Percentiles rank a stretch among this genome's conserved stretches.
phyloP scores from a whole-genome alignment of 2,888 invertebrate species.

The Ectemnius cavifrons region DNA sequence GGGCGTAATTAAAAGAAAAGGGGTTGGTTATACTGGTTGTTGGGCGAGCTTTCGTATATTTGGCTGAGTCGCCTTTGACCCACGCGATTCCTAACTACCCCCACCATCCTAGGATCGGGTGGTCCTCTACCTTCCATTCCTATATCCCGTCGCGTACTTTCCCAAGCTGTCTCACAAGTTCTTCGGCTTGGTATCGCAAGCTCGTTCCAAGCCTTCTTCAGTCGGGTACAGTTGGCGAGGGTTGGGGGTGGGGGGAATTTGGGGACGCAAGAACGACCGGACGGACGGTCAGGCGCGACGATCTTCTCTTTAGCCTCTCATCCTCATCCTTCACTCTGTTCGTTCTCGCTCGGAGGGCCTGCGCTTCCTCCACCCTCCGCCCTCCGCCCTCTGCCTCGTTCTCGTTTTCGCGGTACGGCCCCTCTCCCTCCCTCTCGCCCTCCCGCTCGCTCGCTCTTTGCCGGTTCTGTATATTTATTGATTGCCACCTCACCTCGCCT shows the following conservation, averaged over 20 bases:
- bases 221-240: slow-evolving; percentile 44
- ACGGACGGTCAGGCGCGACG: slow-evolving; percentile 60
- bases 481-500: slow-evolving; percentile 76
- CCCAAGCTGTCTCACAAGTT: too few relatives aligned
- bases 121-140: not conserved
- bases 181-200: slow-evolving; percentile 35
- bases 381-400: slow-evolving; percentile 29
- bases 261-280: slow-evolving; percentile 66
- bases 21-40: too few relatives aligned
- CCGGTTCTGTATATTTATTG: slow-evolving; percentile 77
- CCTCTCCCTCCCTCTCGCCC: slow-evolving; percentile 46
- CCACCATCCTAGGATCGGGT: too few relatives aligned
- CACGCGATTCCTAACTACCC: too few relatives aligned
- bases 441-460: slow-evolving; percentile 55
- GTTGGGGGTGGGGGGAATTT: slow-evolving; percentile 50
- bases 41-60: too few relatives aligned
- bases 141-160: not conserved
- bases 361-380: slow-evolving; percentile 18
- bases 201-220: slow-evolving; percentile 30
- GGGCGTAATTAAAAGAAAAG: too few relatives aligned
- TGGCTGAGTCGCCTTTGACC: too few relatives aligned
- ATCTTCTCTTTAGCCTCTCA: slow-evolving; percentile 46
- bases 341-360: too few relatives aligned
- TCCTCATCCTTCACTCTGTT: slow-evolving; percentile 15
- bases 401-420: slow-evolving; percentile 45